Evolutionary conservation across 2,888 invertebrate genomes (phyloP), one percentile per base, ranked within the genome.

Genomic region (Pollenia labialis): DNA sequence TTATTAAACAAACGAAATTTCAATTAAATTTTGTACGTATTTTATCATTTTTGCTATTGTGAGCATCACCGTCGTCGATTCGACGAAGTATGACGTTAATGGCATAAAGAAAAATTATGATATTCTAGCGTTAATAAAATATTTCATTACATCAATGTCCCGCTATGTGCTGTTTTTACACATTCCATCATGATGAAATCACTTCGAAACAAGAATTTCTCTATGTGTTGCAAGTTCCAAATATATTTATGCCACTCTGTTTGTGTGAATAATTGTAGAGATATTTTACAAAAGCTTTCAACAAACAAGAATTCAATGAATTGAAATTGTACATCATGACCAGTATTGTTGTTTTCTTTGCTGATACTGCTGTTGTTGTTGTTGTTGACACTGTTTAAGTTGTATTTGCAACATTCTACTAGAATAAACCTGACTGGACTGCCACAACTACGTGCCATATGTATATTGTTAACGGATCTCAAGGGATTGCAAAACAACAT

Each of bases 251-350:
- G 9, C 23, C 9, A 12, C 6, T 48, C 42, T 56, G 42, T 52
- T n/a, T 8, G 4, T 68, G 54, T 68, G 23, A 54, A 66, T 52
- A 62, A 40, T 32, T 40, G 48, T 60, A 66, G 40, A 44, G 32
- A 79, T 84, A 50, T 77, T 82, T 86, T 76, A 60, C 66, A 48
- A 76, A 74, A 76, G 71, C 86, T 52, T 82, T 75, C 81, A 87
- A 54, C 80, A 87, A 87, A 87, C 83, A 84, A 76, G 66, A 54
- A 77, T 83, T 81, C 81, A 87, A 77, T 87, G 86, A 87, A 87
- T 76, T 83, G 64, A 80, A 83, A 83, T 81, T 66, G 80, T 81
- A 83, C 76, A 71, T 64, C 71, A 68, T 72, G 76, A 32, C 71
- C 76, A 72, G 50, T 52, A 50, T 66, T 71, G 32, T 56, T 54